Conservation (phyloP, 2,113 vertebrate genomes). For the Catharus bicknelli region DNA sequence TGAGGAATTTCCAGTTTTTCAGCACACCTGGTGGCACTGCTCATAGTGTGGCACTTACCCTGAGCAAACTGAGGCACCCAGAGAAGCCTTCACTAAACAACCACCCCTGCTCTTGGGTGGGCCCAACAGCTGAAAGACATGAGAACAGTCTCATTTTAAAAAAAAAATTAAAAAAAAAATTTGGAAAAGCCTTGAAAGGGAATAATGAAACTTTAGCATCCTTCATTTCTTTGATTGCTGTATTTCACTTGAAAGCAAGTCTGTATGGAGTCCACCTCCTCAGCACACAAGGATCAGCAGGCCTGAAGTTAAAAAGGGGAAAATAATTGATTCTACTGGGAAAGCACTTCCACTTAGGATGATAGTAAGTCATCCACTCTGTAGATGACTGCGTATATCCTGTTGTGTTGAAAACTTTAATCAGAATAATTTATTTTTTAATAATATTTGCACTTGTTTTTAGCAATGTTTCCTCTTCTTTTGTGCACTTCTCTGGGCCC, state of each 20-base stretch:
- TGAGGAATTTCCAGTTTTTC: not conserved
- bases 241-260: not conserved
- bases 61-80: not conserved
- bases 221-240: not conserved
- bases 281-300: not conserved
- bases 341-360: not conserved
- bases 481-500: not conserved
- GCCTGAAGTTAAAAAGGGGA: not conserved
- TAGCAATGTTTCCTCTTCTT: not conserved
- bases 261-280: not conserved
- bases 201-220: not conserved
- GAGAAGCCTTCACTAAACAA: not conserved
- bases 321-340: not conserved
- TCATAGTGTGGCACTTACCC: not conserved
- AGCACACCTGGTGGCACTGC: not conserved
- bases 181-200: not conserved
- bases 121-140: not conserved
- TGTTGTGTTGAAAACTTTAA: not conserved
- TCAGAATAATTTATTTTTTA: not conserved
- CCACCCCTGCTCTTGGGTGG: not conserved
- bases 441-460: not conserved
- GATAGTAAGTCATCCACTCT: not conserved
- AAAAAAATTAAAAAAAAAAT: not conserved
- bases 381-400: not conserved
- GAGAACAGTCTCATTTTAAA: not conserved